A percentile compares a stretch with the other conserved stretches of the same genome.
phyloP scores from a whole-genome alignment of 2,888 invertebrate genomes.

The Bedellia somnulentella region DNA sequence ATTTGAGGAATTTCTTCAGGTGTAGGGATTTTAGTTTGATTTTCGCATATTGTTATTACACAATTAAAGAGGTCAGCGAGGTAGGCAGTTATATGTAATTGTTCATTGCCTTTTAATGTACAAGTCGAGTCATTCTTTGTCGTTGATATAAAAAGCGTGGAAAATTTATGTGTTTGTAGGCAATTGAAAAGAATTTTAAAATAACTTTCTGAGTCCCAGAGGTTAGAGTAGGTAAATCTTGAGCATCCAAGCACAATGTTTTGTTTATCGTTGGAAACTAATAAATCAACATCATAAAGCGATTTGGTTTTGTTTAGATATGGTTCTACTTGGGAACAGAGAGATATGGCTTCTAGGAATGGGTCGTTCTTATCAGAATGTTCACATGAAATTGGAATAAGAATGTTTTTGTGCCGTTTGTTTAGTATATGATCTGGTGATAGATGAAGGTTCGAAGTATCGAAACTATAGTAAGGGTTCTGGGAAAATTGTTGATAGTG shows the following conservation, averaged over 20 bases:
- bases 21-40: no score
- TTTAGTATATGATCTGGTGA: no score
- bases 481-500: no score
- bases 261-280: neutral
- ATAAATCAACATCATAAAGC: no score
- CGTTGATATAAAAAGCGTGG: neutral
- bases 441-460: neutral
- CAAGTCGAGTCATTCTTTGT: neutral
- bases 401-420: no score
- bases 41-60: no score
- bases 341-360: neutral
- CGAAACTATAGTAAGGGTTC: neutral
- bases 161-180: neutral
- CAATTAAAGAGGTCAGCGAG: no score
- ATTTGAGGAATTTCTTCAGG: neutral
- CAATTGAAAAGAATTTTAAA: neutral
- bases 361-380: neutral
- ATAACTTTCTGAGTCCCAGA: no score
- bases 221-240: neutral
- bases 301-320: neutral
- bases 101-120: no score
- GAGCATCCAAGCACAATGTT: neutral
- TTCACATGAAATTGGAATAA: neutral
- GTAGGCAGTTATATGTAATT: no score
- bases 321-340: no score